Base-by-base conservation (phyloP, 2,888 invertebrate genomes). In the Melieria picta region DNA sequence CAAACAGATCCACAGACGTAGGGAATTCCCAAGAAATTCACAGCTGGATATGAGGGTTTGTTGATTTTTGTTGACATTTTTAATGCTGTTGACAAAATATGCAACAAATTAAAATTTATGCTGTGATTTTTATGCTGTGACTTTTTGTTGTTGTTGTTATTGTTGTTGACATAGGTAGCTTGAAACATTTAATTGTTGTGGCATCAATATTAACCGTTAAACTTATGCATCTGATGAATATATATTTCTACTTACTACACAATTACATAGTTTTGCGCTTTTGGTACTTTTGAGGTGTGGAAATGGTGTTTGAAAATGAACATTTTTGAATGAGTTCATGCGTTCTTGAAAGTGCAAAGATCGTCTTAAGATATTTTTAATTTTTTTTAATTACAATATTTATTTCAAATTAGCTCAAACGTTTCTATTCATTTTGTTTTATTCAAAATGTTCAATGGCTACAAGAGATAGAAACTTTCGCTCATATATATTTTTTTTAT, bases 21-120 rank as follows among this genome's bases (percentile, higher is more conserved):
- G 84, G 84, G 84, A 84, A 84, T 84, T 84, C 84, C 84, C 84
- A 80, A 84, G 84, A 84, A 84, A 84, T 84, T 84, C 84, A 84
- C 84, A 84, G 84, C 84, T 83, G 83, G 84, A 83, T 75, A 76
- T 76, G 76, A 75, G 71, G 75, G 73, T 74, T 76, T 77, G 77
- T 77, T 77, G 77, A 77, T 76, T 75, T 75, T 76, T 77, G 77
- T 77, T 77, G 77, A 77, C 77, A 77, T 77, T 77, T 77, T 77
- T 76, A 75, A 74, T 77, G 76, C 74, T 77, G 76, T 76, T 77
- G 76, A 77, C 76, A 79, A 79, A 78, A 79, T 78, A 77, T 78
- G 76, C 79, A 78, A 79, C 79, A 79, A 79, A 79, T 79, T 79
- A 79, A 78, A 79, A 77, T 77, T 78, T 71, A 71, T 71, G 65